Base-by-base conservation (phyloP, 2,888 invertebrate species). In the Lamproptera curius region DNA sequence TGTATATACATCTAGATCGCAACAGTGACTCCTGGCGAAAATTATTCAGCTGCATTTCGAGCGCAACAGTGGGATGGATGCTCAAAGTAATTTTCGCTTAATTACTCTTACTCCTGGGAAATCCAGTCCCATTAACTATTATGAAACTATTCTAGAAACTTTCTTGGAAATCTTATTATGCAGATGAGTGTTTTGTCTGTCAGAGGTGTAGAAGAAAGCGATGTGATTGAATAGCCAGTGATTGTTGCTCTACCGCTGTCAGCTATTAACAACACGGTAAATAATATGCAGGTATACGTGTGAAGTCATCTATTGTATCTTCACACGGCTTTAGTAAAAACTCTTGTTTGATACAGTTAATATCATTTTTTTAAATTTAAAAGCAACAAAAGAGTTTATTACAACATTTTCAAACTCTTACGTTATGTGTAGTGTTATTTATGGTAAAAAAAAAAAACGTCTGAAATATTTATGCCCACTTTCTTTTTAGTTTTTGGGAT, bases 1-100 rank as follows among this genome's bases (percentile, higher is more conserved):
- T n/a, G n/a, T n/a, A n/a, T n/a, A n/a, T n/a, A n/a, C n/a, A n/a
- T n/a, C n/a, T n/a, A n/a, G n/a, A n/a, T n/a, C n/a, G n/a, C n/a
- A n/a, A 53, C 55, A 54, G 62, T 62, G 62, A 61, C 71, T 63
- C 69, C 43, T 39, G 59, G 65, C 69, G 62, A 63, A 65, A 73
- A 76, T 76, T 73, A 76, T 60, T 58, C 51, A 55, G 52, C 58
- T 57, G 53, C 52, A 41, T 43, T 48, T 33, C 34, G 42, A 43
- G 4, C 8, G 1, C 23, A 31, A 11, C 34, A 16, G 43, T 15
- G 8, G 26, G 42, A n/a, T 33, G 42, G 42, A 34, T 33, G 23
- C 36, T 35, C 10, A n/a, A n/a, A 14, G 14, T 35, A 15, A 15
- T 16, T 15, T 10, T 11, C 23, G 26, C 36, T 20, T 20, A 43